phyloP scores from a whole-genome alignment of 2,113 vertebrate genomes.

The Brachirus orientalis region DNA sequence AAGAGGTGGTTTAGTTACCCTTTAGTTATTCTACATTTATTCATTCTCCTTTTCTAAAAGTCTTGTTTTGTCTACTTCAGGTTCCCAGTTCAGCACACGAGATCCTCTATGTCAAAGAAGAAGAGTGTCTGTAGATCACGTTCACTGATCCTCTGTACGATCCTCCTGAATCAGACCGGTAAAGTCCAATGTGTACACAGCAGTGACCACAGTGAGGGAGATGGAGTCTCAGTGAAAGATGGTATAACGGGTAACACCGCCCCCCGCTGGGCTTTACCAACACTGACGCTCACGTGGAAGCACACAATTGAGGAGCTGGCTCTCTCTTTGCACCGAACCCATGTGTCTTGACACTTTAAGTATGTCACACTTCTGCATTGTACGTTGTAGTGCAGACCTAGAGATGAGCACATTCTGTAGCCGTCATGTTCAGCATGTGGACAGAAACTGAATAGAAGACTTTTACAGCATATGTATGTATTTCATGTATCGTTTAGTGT shows the following conservation, averaged over 20 bases:
- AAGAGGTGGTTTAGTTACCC: neutral
- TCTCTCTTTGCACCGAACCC: slow-evolving; percentile 46
- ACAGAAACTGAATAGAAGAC: slow-evolving; percentile 6
- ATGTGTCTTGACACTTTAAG: slow-evolving; percentile 20
- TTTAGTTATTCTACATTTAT: neutral
- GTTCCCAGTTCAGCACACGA: slow-evolving; percentile 91
- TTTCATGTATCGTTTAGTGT: slow-evolving; percentile 23
- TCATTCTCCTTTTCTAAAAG: neutral
- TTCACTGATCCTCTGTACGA: slow-evolving; percentile 4
- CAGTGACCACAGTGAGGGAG: neutral
- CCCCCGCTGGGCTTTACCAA: slow-evolving; percentile 62
- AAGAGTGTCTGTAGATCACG: slow-evolving; percentile 76
- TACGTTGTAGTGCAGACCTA: slow-evolving; percentile 58
- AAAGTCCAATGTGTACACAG: slow-evolving; percentile 17
- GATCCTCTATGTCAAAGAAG: slow-evolving; percentile 90
- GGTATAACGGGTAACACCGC: slow-evolving; percentile 52
- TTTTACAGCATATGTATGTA: slow-evolving; percentile 9
- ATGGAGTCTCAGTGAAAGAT: neutral
- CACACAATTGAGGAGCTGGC: slow-evolving; percentile 59
- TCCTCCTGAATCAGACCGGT: slow-evolving; percentile 14
- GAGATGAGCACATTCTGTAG: slow-evolving; percentile 55
- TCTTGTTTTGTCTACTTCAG: slow-evolving; percentile 63
- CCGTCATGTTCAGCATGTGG: slow-evolving; percentile 32
- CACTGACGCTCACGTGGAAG: slow-evolving; percentile 8
- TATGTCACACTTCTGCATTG: slow-evolving; percentile 39